Conservation (phyloP, 2,888 invertebrate species). For the Orthonevra nobilis region DNA sequence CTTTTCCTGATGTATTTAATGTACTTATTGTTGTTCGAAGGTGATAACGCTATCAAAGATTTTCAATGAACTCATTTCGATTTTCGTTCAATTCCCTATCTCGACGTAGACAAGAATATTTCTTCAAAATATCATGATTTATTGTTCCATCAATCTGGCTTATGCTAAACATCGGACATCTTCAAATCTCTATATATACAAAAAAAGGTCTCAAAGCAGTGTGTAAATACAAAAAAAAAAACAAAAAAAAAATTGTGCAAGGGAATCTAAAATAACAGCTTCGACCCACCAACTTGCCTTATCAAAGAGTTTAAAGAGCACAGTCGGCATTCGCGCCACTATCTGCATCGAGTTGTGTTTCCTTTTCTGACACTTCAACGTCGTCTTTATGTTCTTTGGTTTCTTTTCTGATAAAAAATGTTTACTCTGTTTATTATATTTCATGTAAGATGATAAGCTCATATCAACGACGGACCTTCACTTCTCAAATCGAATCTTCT, state of each 20-base stretch:
- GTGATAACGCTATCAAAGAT: constrained; percentile 43
- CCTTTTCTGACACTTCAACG: constrained; percentile 63
- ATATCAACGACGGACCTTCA: constrained; percentile 17
- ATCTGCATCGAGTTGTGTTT: constrained; percentile 52
- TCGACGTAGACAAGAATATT: neutral
- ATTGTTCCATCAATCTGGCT: constrained; percentile 6
- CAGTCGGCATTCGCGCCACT: constrained; percentile 45
- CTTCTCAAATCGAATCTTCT: too few relatives aligned
- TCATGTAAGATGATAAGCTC: constrained; percentile 58
- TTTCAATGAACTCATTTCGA: neutral
- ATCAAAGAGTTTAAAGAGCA: constrained; percentile 59
- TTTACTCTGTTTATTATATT: constrained; percentile 57
- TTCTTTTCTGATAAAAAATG: constrained; percentile 56
- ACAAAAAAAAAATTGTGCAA: constrained; percentile 43
- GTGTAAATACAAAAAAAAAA: constrained; percentile 1
- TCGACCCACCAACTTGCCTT: constrained; percentile 41
- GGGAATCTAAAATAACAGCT: constrained; percentile 33
- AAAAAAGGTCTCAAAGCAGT: neutral
- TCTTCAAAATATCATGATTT: neutral
- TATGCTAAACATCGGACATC: constrained; percentile 1
- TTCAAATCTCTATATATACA: neutral
- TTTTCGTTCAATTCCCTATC: constrained; percentile 2
- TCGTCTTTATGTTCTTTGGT: constrained; percentile 58
- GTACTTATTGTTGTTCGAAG: too few relatives aligned
- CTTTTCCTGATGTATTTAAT: too few relatives aligned